Conservation (phyloP, 1,140 invertebrate species). For the Drosophila lini region DNA sequence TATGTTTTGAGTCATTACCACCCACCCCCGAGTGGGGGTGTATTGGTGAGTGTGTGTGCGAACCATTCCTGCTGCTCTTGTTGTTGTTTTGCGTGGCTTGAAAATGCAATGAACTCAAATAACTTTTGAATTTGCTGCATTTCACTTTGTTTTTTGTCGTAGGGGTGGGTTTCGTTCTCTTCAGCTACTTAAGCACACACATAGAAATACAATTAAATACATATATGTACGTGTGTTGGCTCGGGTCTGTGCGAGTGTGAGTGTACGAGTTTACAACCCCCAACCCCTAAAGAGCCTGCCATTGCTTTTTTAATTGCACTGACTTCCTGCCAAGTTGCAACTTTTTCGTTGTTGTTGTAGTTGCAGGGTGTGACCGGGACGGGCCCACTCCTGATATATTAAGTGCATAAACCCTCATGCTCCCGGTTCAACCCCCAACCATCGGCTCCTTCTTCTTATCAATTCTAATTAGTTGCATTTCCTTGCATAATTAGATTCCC, state of each 20-base stretch:
- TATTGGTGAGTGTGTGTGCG: slow-evolving; percentile 25
- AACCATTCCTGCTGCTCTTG: slow-evolving; percentile 26
- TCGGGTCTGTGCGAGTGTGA: slow-evolving; percentile 2
- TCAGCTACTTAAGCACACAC: slow-evolving; percentile 69
- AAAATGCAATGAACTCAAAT: slow-evolving; percentile 84
- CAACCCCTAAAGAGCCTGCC: slow-evolving; percentile 55
- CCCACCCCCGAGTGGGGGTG: slow-evolving; percentile 61
- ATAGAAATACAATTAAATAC: slow-evolving; percentile 56
- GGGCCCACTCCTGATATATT: slow-evolving; percentile 26
- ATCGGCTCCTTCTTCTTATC: slow-evolving; percentile 50
- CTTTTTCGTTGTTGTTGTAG: slow-evolving; percentile 27
- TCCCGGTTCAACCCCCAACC: slow-evolving; percentile 5
- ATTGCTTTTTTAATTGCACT: slow-evolving; percentile 81
- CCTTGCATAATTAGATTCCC: slow-evolving; percentile 73
- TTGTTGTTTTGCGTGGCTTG: slow-evolving; percentile 76
- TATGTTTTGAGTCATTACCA: slow-evolving; percentile 82
- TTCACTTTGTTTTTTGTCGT: slow-evolving; percentile 65
- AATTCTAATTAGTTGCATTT: slow-evolving; percentile 79
- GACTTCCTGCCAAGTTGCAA: slow-evolving; percentile 80
- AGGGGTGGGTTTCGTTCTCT: slow-evolving; percentile 72
- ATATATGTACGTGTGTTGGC: slow-evolving; percentile 22
- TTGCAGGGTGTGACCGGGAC: slow-evolving; percentile 40
- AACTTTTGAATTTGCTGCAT: slow-evolving; percentile 83
- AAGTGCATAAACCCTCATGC: slow-evolving; percentile 14
- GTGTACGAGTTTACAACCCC: slow-evolving; percentile 73